These are phyloP conservation scores for Embiotoca jacksoni DNA, from an alignment of 2,113 vertebrate species.

Conservation along the genomic window DNA sequence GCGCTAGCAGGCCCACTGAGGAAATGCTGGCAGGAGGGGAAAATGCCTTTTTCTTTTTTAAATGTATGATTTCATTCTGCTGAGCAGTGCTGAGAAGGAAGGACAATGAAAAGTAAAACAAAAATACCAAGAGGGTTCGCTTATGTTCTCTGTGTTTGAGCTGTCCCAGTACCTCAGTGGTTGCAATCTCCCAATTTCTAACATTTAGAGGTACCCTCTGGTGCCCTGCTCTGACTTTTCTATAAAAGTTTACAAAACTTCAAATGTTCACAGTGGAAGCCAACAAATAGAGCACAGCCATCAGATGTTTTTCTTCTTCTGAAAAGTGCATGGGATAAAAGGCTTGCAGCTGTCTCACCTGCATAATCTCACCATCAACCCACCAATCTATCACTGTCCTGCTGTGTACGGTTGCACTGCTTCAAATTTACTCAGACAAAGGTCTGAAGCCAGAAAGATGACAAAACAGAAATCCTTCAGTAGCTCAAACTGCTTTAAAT, in stretches of 20 bases:
- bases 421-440: constrained; percentile 56
- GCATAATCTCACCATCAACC: constrained; percentile 69
- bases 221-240: constrained; percentile 24
- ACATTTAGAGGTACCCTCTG: constrained; percentile 31
- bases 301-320: constrained; percentile 51
- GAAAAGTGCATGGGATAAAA: constrained; percentile 68
- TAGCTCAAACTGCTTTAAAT: constrained; percentile 58
- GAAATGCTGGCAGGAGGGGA: constrained; percentile 34
- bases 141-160: constrained; percentile 35
- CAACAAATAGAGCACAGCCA: constrained; percentile 30
- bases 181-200: constrained; percentile 28
- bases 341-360: constrained; percentile 66
- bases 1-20: constrained; percentile 46
- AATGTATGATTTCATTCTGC: constrained; percentile 49
- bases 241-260: constrained; percentile 45
- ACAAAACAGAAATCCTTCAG: constrained; percentile 40
- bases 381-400: constrained; percentile 66
- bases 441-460: constrained; percentile 31
- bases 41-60: constrained; percentile 45
- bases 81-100: constrained; percentile 38
- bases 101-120: constrained; percentile 33
- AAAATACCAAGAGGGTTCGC: constrained; percentile 40
- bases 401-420: constrained; percentile 30
- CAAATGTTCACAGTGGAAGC: constrained; percentile 36
- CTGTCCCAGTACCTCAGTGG: constrained; percentile 34